A percentile compares a stretch with the other conserved stretches of the same genome.
These are phyloP conservation scores for Fringilla coelebs DNA, from an alignment of 2,797 vertebrate species.

Conservation along the genomic window DNA sequence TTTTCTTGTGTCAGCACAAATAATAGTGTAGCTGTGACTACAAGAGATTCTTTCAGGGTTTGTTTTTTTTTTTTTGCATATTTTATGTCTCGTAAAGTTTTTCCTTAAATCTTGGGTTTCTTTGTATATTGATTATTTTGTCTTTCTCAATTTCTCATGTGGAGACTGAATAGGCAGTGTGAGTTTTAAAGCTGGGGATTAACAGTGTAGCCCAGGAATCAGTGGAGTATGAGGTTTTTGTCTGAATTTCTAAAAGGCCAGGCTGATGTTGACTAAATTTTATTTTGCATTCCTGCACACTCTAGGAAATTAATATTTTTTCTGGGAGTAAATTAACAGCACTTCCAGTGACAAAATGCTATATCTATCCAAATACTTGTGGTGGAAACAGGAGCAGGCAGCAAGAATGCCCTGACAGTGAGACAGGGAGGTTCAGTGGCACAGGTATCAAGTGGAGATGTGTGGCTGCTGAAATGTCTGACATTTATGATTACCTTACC, in stretches of 20 bases:
- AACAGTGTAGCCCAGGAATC: background rate
- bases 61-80: background rate
- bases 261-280: background rate
- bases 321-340: background rate
- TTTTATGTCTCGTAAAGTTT: background rate
- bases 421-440: background rate
- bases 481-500: background rate
- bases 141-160: background rate
- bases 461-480: background rate
- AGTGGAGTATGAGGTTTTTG: background rate
- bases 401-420: background rate
- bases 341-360: background rate
- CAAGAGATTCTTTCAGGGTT: background rate
- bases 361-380: background rate
- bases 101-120: background rate
- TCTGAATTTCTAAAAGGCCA: background rate
- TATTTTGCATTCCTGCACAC: background rate
- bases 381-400: background rate
- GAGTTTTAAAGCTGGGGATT: background rate
- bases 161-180: background rate
- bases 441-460: fast-evolving
- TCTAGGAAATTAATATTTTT: background rate
- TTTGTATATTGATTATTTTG: background rate
- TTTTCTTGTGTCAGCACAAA: background rate
- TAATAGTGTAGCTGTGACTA: background rate